Base-by-base conservation (phyloP, 2,797 vertebrate species). In the Cossypha dichroa region DNA sequence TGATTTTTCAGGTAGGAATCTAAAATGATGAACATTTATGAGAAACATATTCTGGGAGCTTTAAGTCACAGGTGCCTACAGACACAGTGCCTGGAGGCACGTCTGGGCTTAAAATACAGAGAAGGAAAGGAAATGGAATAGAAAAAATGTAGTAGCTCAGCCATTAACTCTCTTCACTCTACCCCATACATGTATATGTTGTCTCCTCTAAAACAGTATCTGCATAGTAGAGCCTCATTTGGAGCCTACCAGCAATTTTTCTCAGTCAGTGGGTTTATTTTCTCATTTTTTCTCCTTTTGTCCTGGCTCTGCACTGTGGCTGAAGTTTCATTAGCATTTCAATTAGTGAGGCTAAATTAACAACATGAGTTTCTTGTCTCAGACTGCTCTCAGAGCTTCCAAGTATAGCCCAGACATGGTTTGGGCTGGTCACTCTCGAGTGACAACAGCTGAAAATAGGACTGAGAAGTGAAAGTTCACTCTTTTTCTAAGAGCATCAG, bases 281-380 rank as follows among this genome's bases (percentile, higher is more conserved):
- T 60, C 31, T 48, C 5, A n/a, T 59, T 19, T 18, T 7, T 73
- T 73, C 28, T 82, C 15, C 18, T 77, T 85, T 88, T 60, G 23
- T 62, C 34, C 25, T 73, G 43, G 8, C 15, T 79, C 49, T 58
- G 21, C 62, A 28, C 10, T 62, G 38, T 62, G 58, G 11, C 7
- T 76, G 59, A 46, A 23, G 9, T 58, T 90, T 69, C 72, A 66
- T 74, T 88, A 80, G 46, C 46, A 21, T 74, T 90, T 74, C 74
- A 80, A 69, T 85, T 73, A 69, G n/a, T 15, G 31, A 88, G 13
- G 14, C 19, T 73, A 77, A 92, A 70, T 85, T 88, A 76, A 58
- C 79, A 73, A 60, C 31, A 69, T 48, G 36, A 76, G 25, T 33
- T 79, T 88, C 68, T 73, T 85, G 67, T 88, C 63, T 84, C 10